These are phyloP conservation scores for Numida meleagris DNA, from an alignment of 2,113 vertebrate species.

Conservation along the genomic window DNA sequence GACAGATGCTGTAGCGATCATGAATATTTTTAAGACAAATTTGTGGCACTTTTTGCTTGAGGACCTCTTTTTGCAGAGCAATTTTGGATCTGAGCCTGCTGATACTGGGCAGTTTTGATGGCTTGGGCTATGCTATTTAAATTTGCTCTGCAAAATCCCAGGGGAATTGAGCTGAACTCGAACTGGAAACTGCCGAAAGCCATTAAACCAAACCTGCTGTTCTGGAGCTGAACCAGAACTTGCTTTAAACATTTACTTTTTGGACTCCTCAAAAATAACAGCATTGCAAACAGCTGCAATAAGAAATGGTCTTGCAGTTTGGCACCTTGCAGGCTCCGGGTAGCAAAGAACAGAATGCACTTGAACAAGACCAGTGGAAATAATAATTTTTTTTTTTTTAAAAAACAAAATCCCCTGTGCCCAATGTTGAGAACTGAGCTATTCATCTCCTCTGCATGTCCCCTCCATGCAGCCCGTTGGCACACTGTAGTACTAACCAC, in stretches of 20 bases:
- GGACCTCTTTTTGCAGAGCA: background rate
- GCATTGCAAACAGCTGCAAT: accelerated
- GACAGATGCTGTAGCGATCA: background rate
- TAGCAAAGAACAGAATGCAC: background rate
- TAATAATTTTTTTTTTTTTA: background rate
- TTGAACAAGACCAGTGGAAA: background rate
- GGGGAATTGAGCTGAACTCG: background rate
- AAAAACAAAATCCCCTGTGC: accelerated
- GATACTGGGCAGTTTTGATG: background rate
- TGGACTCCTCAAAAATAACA: background rate
- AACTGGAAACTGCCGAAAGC: background rate
- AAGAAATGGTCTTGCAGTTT: background rate
- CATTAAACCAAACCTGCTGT: background rate
- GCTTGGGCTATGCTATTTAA: background rate
- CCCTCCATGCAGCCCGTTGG: accelerated
- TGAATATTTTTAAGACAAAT: background rate
- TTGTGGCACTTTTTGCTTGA: background rate
- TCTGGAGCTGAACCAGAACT: background rate
- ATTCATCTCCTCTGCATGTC: accelerated
- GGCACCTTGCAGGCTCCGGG: background rate
- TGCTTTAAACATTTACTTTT: background rate
- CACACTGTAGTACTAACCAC: accelerated
- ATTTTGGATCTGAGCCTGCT: background rate
- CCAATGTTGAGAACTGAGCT: accelerated
- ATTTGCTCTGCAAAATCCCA: background rate